Evolutionary conservation across 2,888 invertebrate genomes (phyloP), one percentile per base, ranked within the genome.

Genomic region (Cerceris ruficornis): DNA sequence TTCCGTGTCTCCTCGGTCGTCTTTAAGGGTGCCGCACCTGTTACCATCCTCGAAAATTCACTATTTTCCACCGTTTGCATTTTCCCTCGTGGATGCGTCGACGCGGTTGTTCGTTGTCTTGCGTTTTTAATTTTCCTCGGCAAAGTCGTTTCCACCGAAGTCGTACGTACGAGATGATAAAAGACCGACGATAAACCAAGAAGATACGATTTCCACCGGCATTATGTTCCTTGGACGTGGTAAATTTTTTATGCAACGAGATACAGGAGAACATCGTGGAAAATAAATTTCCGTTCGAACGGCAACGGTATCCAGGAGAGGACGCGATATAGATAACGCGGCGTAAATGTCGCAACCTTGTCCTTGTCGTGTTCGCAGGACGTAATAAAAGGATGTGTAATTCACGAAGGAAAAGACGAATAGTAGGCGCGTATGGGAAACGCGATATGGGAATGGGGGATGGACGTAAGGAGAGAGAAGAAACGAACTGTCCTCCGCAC

Each of bases 371-470:
- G 77, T 74, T 82, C 80, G 77, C 74, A 57, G 69, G 58, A 49
- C 49, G 78, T 67, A 76, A 78, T 83, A 81, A 81, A 83, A 79
- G 61, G 74, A 81, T 81, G 71, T 64, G 11, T 79, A 79, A 83
- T 81, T 79, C 79, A 67, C 66, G 71, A 62, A 69, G 65, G 59
- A 71, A 28, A 69, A 74, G 82, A 74, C 55, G 82, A 66, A 80
- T 75, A 68, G 28, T 28, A 2, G 75, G 71, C 66, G 67, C 77
- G 73, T 61, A 62, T 69, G 60, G 52, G 68, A 49, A 42, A 69
- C 61, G 75, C 73, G 73, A 57, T 46, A 52, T 41, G 43, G 57
- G 69, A 13, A 8, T 9, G 43, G 57, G 49, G 65, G 65, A 41
- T 42, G 55, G 41, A 42, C n/a, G 39, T 9, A 49, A 58, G 60